Base-by-base conservation (phyloP, 2,113 vertebrate species). In the Numenius arquata region DNA sequence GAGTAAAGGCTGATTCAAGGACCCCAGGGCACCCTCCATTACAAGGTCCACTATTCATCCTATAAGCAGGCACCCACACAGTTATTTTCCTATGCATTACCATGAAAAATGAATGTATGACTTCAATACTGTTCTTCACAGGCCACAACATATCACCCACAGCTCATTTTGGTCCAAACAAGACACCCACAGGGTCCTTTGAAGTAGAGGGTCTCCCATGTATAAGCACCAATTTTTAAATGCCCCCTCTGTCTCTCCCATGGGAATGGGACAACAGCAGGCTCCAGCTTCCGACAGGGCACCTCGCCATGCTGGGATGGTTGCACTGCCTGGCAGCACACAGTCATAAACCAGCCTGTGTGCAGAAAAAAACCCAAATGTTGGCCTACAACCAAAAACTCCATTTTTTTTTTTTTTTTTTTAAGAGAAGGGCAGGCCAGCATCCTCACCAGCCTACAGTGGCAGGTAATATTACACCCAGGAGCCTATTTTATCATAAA, bases 191-290 rank as follows among this genome's bases (percentile, higher is more conserved):
- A 36, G 70, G 62, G 67, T 80, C 62, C 41, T 85, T 82, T 53
- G 36, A 84, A 10, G 14, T 11, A 62, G 27, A 92, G n/a, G 26
- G 14, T 87, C 53, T 94, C 84, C 67, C 10, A 1, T 47, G 55
- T 58, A 50, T 81, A 91, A 90, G 85, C 94, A 96, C 81, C 87
- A 70, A 32, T 85, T 89, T 93, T 85, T 48, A 93, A 82, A 75
- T 59, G 62, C 50, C 41, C 55, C 7, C 48, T 13, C 58, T 47
- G 56, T 15, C 67, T 11, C 61, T 72, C 36, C 23, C 43, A 9
- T 3, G 38, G 81, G 70, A 89, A 55, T 5, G 9, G 62, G 53
- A 79, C 22, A 87, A 52, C 16, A 78, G 53, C 34, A 68, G 38
- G 66, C 65, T 95, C 61, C 85, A 76, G 58, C 29, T 47, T 59